These are phyloP conservation scores for Xyrauchen texanus DNA, from an alignment of 2,113 vertebrate species.

Conservation along the genomic window DNA sequence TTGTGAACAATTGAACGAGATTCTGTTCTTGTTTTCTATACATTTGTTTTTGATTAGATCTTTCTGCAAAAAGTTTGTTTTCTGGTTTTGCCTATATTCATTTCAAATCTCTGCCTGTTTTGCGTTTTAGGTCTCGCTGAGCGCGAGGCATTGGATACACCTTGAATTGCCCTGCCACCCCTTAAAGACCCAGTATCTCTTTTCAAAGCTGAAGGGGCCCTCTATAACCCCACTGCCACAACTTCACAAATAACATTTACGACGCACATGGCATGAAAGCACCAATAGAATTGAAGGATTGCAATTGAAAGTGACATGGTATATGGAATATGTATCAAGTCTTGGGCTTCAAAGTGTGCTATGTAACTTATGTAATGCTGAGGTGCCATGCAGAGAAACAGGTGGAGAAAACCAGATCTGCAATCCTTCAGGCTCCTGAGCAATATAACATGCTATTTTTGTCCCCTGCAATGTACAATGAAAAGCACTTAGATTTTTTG, in stretches of 20 bases:
- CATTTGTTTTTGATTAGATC: no score
- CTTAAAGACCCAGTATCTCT: conserved; percentile 69
- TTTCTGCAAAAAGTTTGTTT: no score
- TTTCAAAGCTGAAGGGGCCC: conserved; percentile 66
- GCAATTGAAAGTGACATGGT: not conserved
- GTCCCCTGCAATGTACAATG: no score
- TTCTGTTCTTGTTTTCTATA: no score
- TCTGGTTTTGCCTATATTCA: no score
- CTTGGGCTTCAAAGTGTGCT: not conserved
- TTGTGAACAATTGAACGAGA: no score
- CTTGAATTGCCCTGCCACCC: conserved; percentile 64
- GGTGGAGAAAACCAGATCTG: not conserved
- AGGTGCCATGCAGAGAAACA: not conserved
- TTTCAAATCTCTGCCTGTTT: conserved; percentile 63
- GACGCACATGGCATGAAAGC: not conserved
- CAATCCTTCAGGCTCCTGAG: not conserved
- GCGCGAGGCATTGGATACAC: conserved; percentile 74
- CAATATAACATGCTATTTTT: not conserved
- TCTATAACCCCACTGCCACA: not conserved
- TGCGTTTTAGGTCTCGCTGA: conserved; percentile 76
- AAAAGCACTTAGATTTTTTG: no score
- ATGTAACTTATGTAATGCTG: not conserved
- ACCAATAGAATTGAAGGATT: not conserved
- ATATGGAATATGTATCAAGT: not conserved
- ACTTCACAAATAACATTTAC: conserved; percentile 18